Percentiles rank a stretch among this genome's conserved stretches.
Evolutionary conservation across 2,888 invertebrate genomes (phyloP).

Genomic region (Drosophila peninsularis): DNA sequence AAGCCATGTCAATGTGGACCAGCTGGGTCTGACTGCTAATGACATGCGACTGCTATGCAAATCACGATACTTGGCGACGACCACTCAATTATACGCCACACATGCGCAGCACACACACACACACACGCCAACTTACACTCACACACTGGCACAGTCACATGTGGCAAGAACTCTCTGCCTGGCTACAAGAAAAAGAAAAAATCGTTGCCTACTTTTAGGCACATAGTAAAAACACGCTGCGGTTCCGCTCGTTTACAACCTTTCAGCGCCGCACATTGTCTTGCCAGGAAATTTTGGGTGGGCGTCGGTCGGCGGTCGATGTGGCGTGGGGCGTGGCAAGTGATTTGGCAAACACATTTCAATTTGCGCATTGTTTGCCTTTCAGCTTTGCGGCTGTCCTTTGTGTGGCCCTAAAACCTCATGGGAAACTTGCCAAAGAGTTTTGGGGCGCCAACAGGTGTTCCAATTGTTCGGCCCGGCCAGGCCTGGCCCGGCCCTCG

Average conservation of each 20-base stretch:
- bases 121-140: constrained; percentile 29
- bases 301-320: neutral
- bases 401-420: constrained; percentile 50
- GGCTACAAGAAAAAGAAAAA: constrained; percentile 19
- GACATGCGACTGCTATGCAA: constrained; percentile 76
- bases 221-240: constrained; percentile 43
- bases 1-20: constrained; percentile 61
- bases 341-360: constrained; percentile 68
- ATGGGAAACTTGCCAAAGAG: constrained; percentile 75
- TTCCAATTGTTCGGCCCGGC: constrained; percentile 53
- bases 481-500: constrained; percentile 22
- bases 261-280: constrained; percentile 31
- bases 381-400: constrained; percentile 45
- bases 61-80: constrained; percentile 72
- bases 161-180: constrained; percentile 4
- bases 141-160: neutral
- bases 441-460: constrained; percentile 74
- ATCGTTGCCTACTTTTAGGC: constrained; percentile 69
- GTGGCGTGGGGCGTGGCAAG: constrained; percentile 48
- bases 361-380: constrained; percentile 68
- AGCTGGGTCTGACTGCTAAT: constrained; percentile 65
- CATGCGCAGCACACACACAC: constrained; percentile 28
- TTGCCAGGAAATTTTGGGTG: constrained; percentile 7
- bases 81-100: constrained; percentile 76
- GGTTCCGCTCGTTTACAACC: constrained; percentile 17